A percentile compares a stretch with the other conserved stretches of the same genome.
phyloP scores from a whole-genome alignment of 2,797 vertebrate species.

The Masticophis lateralis region DNA sequence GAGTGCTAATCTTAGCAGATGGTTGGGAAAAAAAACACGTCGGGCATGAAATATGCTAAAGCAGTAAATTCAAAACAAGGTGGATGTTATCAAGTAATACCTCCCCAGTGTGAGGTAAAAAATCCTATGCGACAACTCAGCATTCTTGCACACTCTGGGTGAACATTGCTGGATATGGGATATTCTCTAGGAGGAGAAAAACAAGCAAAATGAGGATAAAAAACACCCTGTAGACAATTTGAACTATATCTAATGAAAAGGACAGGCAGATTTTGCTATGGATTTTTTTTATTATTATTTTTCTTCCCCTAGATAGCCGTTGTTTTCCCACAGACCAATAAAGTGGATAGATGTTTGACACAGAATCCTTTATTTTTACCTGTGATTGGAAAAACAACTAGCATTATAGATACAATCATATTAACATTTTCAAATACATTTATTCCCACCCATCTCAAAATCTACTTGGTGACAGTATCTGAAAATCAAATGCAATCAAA shows the following conservation, averaged over 20 bases:
- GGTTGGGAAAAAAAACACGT: conserved; percentile 71
- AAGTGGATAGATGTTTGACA: background rate
- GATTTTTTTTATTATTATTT: conserved; percentile 30
- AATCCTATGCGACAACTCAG: conserved; percentile 71
- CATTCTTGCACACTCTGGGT: conserved; percentile 65
- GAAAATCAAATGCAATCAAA: background rate
- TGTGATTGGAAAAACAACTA: background rate
- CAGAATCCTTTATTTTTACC: background rate
- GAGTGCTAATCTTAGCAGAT: conserved; percentile 81
- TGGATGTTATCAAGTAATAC: conserved; percentile 77
- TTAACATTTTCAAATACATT: background rate
- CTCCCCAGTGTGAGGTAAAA: conserved; percentile 74
- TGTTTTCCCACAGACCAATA: background rate
- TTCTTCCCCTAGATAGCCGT: conserved; percentile 20
- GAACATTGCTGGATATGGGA: conserved; percentile 50
- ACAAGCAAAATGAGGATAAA: conserved; percentile 60
- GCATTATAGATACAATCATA: background rate
- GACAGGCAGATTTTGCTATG: conserved; percentile 45
- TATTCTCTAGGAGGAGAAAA: conserved; percentile 55
- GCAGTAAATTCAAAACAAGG: conserved; percentile 77
- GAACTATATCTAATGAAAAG: conserved; percentile 27
- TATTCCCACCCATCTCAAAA: background rate
- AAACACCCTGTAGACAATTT: conserved; percentile 44
- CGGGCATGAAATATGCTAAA: conserved; percentile 78
- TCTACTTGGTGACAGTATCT: background rate